These are phyloP conservation scores for Triplophysa siluroides DNA, from an alignment of 2,113 vertebrate genomes.

Conservation along the genomic window DNA sequence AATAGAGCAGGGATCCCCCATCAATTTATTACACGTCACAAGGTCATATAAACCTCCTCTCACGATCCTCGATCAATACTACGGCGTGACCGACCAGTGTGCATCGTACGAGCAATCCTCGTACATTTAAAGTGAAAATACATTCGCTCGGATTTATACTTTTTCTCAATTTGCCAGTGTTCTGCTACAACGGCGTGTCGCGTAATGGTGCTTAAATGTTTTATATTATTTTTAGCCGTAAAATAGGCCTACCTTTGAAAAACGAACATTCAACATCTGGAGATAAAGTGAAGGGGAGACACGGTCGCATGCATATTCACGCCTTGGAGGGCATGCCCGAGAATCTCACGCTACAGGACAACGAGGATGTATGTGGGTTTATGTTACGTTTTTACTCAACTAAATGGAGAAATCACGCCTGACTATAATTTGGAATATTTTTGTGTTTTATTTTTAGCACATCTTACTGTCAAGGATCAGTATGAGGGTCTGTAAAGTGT, in stretches of 20 bases:
- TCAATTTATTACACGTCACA: conserved; percentile 71
- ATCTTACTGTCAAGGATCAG: background rate
- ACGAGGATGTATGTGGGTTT: background rate
- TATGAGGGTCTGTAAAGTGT: background rate
- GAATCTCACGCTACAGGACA: background rate
- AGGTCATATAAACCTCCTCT: conserved; percentile 66
- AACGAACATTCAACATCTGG: conserved; percentile 3
- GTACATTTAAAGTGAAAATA: background rate
- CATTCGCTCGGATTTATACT: background rate
- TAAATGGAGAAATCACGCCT: background rate
- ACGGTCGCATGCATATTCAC: conserved; percentile 28
- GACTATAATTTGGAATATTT: background rate
- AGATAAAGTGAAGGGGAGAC: conserved; percentile 28
- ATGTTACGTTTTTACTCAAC: background rate
- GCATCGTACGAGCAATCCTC: background rate
- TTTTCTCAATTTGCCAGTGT: background rate
- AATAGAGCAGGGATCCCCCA: conserved; percentile 77
- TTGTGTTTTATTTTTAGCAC: background rate
- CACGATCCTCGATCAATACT: conserved; percentile 37
- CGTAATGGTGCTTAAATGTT: background rate
- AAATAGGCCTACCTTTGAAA: background rate
- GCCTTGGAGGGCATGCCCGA: conserved; percentile 25
- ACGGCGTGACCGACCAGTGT: conserved; percentile 11
- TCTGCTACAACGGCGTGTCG: background rate
- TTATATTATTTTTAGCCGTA: background rate